A percentile compares a stretch with the other conserved stretches of the same genome.
Evolutionary conservation across 1,140 invertebrate genomes (phyloP).

Genomic region (Drosophila parabipectinata): DNA sequence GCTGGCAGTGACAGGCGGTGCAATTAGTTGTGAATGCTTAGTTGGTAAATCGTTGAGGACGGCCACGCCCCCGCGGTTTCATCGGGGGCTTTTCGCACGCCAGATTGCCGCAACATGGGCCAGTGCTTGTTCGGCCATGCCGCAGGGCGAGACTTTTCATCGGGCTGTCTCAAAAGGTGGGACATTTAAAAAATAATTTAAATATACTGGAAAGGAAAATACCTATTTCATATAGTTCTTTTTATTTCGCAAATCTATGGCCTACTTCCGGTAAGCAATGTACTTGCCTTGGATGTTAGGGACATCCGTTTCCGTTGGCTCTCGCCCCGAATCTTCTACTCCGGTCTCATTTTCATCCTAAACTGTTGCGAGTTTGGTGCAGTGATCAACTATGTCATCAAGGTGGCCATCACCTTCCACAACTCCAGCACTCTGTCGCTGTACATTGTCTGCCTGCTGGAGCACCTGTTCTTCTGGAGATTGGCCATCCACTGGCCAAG

Average conservation of each 20-base stretch:
- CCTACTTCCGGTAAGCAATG: constrained; percentile 65
- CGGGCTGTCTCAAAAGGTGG: constrained; percentile 66
- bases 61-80: constrained; percentile 41
- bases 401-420: constrained; percentile 65
- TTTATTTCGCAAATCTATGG: constrained; percentile 75
- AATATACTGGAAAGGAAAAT: not conserved
- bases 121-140: constrained; percentile 58
- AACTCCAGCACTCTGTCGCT: constrained; percentile 66
- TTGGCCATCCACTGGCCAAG: constrained; percentile 68
- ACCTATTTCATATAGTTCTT: constrained; percentile 50
- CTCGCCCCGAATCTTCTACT: constrained; percentile 55
- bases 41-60: constrained; percentile 51
- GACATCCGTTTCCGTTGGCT: constrained; percentile 60
- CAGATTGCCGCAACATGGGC: constrained; percentile 2
- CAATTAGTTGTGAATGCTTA: constrained; percentile 67
- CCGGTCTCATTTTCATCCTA: constrained; percentile 45
- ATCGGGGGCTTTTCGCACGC: constrained; percentile 8
- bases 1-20: constrained; percentile 57
- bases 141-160: constrained; percentile 68
- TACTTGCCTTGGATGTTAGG: constrained; percentile 37
- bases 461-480: constrained; percentile 76
- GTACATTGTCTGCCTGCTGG: constrained; percentile 71
- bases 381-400: constrained; percentile 53
- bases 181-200: not conserved
- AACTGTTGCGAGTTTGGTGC: constrained; percentile 64